These are phyloP conservation scores for Bilobella aurantiaca DNA, from an alignment of 1,140 invertebrate species.

Conservation along the genomic window DNA sequence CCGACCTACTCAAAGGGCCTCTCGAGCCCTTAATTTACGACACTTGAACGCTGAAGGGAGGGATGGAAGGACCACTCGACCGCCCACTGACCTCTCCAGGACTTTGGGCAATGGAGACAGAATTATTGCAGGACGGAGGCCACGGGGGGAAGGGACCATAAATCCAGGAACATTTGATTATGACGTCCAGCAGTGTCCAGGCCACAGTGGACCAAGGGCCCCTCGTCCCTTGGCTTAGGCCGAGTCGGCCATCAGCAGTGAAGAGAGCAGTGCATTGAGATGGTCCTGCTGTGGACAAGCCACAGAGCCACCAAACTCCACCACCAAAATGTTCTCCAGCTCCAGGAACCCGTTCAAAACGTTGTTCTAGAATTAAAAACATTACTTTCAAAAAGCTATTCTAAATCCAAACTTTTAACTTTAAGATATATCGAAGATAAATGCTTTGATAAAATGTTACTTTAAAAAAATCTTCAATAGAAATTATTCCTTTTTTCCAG, in stretches of 20 bases:
- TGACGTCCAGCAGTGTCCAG: neutral
- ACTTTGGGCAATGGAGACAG: neutral
- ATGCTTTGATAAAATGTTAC: neutral
- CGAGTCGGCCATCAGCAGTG: slow-evolving; percentile 39
- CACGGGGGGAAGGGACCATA: neutral
- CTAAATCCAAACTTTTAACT: neutral
- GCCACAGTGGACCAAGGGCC: too few species aligned
- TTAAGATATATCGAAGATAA: neutral
- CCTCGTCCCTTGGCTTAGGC: neutral
- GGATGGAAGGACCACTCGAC: neutral
- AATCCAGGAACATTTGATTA: neutral
- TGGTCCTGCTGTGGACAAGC: slow-evolving; percentile 83
- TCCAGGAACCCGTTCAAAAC: slow-evolving; percentile 74
- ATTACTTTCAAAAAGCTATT: neutral
- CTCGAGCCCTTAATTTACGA: slow-evolving; percentile 29
- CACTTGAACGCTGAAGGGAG: neutral
- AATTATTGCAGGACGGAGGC: neutral
- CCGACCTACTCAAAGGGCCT: slow-evolving; percentile 13
- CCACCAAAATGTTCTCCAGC: slow-evolving; percentile 61
- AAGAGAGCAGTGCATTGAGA: slow-evolving; percentile 75
- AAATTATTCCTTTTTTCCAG: too few species aligned
- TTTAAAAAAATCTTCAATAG: too few species aligned
- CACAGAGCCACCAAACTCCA: slow-evolving; percentile 61
- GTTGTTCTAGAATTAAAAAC: slow-evolving; percentile 59
- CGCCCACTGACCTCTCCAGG: neutral